phyloP scores from a whole-genome alignment of 2,113 vertebrate species.

The Coptodon bakossiorum region DNA sequence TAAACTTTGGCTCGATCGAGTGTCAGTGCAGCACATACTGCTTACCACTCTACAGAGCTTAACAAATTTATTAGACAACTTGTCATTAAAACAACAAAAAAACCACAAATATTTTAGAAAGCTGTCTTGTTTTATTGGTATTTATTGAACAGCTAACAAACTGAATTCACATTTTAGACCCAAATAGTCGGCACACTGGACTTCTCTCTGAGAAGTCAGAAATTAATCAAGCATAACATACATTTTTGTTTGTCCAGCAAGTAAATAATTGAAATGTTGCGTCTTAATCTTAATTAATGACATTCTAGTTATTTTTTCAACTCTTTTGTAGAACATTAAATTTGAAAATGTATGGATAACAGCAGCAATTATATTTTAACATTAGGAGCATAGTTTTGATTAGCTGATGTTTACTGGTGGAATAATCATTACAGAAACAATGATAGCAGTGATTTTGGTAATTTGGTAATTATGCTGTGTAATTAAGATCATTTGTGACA shows the following conservation, averaged over 20 bases:
- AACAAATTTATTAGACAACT: not conserved
- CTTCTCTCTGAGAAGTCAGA: not conserved
- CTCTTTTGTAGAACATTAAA: not conserved
- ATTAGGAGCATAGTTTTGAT: not conserved
- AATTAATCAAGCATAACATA: not conserved
- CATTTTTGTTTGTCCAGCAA: not conserved
- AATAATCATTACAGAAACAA: not conserved
- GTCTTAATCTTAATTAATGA: not conserved
- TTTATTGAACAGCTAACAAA: not conserved
- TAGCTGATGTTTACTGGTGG: not conserved
- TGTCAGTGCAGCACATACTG: not conserved
- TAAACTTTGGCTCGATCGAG: not conserved
- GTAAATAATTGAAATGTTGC: not conserved
- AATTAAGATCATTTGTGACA: not conserved
- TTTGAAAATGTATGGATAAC: not conserved
- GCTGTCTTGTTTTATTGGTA: not conserved
- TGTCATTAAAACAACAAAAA: not conserved
- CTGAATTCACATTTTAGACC: not conserved
- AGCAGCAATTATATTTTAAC: not conserved
- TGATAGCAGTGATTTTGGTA: not conserved
- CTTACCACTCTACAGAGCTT: not conserved
- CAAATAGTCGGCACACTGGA: not conserved
- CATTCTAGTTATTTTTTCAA: not conserved
- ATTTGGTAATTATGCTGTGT: not conserved
- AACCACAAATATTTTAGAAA: not conserved